Evolutionary conservation across 2,888 invertebrate species (phyloP), one percentile per base, ranked within the genome.

Genomic region (Lucinisca nassula): DNA sequence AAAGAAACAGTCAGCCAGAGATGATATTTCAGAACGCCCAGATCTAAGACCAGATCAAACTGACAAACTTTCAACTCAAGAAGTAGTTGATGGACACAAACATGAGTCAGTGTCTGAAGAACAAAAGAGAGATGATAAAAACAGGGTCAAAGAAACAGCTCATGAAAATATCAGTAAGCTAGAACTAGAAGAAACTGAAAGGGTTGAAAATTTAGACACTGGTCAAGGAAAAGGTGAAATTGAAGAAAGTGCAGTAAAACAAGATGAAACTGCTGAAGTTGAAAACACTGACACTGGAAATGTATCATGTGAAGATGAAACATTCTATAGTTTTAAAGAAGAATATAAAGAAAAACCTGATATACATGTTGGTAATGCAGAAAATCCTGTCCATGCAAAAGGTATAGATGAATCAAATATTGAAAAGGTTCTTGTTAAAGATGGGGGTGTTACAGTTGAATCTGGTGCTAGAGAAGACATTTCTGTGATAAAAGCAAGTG

Each of bases 1-100:
- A 70, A 67, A 79, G 76, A 84, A 84, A 32, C 45, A 24, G 35
- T 72, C 27, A 40, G 24, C 27, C 24, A 58, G 27, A 58, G 58
- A 58, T 27, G 58, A 58, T 6, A 6, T 27, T 1, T 27, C 4
- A 17, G 27, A 58, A 58, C 6, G 40, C 8, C 40, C 40, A 40
- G 40, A 6, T 40, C 6, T 40, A 40, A 14, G 6, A 40, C 40
- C 40, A 40, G 40, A 40, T 40, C 40, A 6, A 58, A 27, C 12
- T 27, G 58, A 27, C 21, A 21, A 51, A 51, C 3, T n/a, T 21
- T 6, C 51, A 51, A 51, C 51, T 51, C 21, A 21, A n/a, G 51
- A 51, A n/a, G n/a, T n/a, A n/a, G n/a, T n/a, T n/a, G n/a, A n/a
- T n/a, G n/a, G n/a, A n/a, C n/a, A n/a, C n/a, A n/a, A n/a, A n/a